Evolutionary conservation across 2,797 vertebrate species (phyloP).

Genomic region (Artibeus lituratus): DNA sequence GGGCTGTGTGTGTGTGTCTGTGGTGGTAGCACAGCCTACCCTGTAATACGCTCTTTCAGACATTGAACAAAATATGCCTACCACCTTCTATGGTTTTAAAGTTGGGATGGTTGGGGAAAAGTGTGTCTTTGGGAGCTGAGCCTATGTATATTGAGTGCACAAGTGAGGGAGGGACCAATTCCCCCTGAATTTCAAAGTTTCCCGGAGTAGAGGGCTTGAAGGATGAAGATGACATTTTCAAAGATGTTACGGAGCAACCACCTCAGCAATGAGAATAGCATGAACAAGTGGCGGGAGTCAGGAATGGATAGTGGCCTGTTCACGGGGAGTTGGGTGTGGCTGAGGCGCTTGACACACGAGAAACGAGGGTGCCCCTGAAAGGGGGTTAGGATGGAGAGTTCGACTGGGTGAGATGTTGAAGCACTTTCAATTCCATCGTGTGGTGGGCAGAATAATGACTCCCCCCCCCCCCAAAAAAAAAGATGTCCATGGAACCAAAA

Average conservation of each 20-base stretch:
- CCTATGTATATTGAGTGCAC: neutral
- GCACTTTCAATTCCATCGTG: neutral
- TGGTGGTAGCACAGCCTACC: neutral
- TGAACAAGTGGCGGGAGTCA: neutral
- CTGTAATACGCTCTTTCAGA: neutral
- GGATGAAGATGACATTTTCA: neutral
- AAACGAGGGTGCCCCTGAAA: neutral
- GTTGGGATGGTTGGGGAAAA: neutral
- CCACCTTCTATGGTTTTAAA: neutral
- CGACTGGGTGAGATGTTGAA: neutral
- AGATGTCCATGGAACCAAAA: neutral
- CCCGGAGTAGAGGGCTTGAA: neutral
- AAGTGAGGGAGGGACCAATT: neutral
- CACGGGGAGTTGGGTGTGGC: neutral
- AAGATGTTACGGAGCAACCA: neutral
- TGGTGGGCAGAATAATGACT: neutral
- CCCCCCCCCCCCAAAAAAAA: rapidly evolving
- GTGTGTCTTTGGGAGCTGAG: neutral
- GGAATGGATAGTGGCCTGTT: neutral
- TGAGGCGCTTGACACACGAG: neutral
- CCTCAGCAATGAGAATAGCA: neutral
- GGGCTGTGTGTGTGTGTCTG: neutral
- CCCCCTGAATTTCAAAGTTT: neutral
- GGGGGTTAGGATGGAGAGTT: neutral
- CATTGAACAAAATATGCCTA: neutral